These are phyloP conservation scores for Heliocidaris erythrogramma DNA, from an alignment of 35 echinoderm and acorn worm species.

Conservation along the genomic window DNA sequence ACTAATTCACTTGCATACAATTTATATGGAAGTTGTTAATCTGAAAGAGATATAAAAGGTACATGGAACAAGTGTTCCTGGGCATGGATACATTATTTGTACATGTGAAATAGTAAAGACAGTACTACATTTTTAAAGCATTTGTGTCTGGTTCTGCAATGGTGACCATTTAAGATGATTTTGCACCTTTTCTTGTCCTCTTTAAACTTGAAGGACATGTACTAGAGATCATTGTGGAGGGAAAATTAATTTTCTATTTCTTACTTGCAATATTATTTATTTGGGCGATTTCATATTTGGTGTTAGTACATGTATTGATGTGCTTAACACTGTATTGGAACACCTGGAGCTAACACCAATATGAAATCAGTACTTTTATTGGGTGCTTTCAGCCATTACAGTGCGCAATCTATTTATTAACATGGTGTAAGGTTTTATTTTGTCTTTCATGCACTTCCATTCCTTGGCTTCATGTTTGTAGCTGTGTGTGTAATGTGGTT, in stretches of 20 bases:
- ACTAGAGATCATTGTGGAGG: background rate
- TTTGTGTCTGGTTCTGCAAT: background rate
- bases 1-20: background rate
- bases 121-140: background rate
- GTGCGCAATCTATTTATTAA: background rate
- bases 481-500: background rate
- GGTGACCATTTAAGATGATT: background rate
- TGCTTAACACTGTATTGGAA: no score
- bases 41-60: background rate
- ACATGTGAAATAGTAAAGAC: background rate
- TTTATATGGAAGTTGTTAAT: background rate
- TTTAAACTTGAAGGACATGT: background rate
- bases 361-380: no score
- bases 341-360: no score
- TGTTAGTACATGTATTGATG: background rate
- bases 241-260: background rate
- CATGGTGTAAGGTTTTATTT: background rate
- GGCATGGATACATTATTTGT: no score
- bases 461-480: background rate
- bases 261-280: background rate
- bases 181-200: background rate
- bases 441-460: slow-evolving; percentile 10
- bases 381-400: background rate
- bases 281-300: background rate
- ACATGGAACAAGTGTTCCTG: no score